Conservation (phyloP, 2,797 vertebrate species). For the Morus bassanus region DNA sequence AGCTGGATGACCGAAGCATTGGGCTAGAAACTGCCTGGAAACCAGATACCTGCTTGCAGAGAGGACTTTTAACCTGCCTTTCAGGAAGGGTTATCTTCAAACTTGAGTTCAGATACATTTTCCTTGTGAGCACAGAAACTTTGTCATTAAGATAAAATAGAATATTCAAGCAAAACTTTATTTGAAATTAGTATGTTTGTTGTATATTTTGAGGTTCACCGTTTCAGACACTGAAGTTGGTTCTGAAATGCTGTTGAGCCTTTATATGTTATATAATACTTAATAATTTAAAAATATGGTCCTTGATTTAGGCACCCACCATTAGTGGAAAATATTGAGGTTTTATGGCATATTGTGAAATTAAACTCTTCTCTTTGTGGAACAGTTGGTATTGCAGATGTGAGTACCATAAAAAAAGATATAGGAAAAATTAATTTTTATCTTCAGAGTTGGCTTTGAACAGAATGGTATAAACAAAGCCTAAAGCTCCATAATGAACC, state of each 20-base stretch:
- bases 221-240: neutral
- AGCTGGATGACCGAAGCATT: neutral
- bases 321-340: neutral
- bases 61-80: neutral
- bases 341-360: neutral
- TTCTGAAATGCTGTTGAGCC: neutral
- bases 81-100: neutral
- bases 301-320: neutral
- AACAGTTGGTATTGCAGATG: neutral
- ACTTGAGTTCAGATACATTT: neutral
- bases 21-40: neutral
- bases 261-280: neutral
- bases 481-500: neutral
- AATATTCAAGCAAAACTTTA: neutral
- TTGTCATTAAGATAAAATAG: neutral
- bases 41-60: neutral
- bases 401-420: neutral
- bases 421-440: neutral
- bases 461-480: neutral
- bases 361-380: neutral
- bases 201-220: neutral
- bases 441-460: neutral
- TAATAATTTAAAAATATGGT: neutral
- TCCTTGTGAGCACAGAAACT: neutral
- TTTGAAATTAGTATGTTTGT: neutral